Percentiles rank a stretch among this genome's conserved stretches.
These are phyloP conservation scores for Drosophila diplacantha DNA, from an alignment of 2,888 invertebrate genomes.

Conservation along the genomic window DNA sequence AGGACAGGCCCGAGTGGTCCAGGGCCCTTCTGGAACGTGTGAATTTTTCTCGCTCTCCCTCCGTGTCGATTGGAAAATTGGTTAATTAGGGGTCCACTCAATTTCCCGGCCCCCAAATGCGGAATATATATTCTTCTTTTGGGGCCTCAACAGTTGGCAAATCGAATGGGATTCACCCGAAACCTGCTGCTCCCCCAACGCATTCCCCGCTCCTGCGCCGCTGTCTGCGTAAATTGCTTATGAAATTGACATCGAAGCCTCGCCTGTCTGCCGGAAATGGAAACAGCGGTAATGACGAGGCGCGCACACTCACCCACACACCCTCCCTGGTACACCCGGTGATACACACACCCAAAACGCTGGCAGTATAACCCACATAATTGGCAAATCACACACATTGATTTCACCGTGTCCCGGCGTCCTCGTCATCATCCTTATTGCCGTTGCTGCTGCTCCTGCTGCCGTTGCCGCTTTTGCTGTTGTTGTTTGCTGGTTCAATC, in stretches of 20 bases:
- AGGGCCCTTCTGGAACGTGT: slow-evolving; percentile 15
- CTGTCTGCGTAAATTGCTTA: slow-evolving; percentile 71
- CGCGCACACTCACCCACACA: slow-evolving; percentile 29
- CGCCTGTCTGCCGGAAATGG: slow-evolving; percentile 69
- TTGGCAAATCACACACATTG: slow-evolving; percentile 73
- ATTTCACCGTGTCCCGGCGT: slow-evolving; percentile 61
- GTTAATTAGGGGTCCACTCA: slow-evolving; percentile 65
- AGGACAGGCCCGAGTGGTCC: slow-evolving; percentile 48
- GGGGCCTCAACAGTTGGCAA: slow-evolving; percentile 69
- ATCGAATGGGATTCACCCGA: slow-evolving; percentile 50
- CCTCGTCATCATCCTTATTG: slow-evolving; percentile 45
- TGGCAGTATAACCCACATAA: slow-evolving; percentile 66
- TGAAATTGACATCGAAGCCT: slow-evolving; percentile 69
- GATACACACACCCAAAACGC: slow-evolving; percentile 17
- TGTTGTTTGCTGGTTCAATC: slow-evolving; percentile 63
- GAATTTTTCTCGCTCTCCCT: not conserved
- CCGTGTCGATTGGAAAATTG: slow-evolving; percentile 49
- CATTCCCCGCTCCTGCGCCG: slow-evolving; percentile 1
- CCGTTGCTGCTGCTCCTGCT: slow-evolving; percentile 3
- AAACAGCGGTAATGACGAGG: slow-evolving; percentile 72
- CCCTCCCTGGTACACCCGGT: not conserved
- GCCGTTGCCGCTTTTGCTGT: slow-evolving; percentile 12
- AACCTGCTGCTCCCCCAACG: not conserved
- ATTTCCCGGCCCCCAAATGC: slow-evolving; percentile 14
- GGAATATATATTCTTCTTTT: slow-evolving; percentile 4